Evolutionary conservation across 1,140 invertebrate genomes (phyloP).

Genomic region (Procambarus clarkii): DNA sequence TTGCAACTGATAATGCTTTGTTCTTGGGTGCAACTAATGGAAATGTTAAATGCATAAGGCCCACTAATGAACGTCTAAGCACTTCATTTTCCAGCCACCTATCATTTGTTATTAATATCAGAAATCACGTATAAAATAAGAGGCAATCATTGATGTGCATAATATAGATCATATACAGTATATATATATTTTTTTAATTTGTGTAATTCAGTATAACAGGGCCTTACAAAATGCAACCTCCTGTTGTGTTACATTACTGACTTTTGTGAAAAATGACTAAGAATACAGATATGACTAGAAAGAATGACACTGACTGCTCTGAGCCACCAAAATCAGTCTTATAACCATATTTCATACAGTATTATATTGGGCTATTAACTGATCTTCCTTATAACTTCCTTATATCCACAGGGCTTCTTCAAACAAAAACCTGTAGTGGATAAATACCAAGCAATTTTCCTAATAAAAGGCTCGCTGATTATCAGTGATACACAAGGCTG

Average conservation of each 20-base stretch:
- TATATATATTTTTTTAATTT: neutral
- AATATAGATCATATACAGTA: neutral
- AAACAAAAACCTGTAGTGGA: neutral
- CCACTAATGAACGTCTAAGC: neutral
- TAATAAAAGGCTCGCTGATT: neutral
- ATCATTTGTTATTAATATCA: neutral
- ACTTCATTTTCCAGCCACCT: neutral
- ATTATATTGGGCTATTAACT: neutral
- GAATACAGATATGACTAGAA: conserved; percentile 64
- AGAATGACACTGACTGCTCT: conserved; percentile 56
- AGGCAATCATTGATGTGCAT: neutral
- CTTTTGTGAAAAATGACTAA: conserved; percentile 65
- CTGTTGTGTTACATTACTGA: conserved; percentile 34
- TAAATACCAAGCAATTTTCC: neutral
- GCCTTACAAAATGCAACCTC: neutral
- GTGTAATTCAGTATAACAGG: neutral
- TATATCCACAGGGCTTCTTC: neutral
- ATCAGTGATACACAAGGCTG: neutral
- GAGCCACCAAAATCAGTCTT: conserved; percentile 20
- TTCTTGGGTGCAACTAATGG: neutral
- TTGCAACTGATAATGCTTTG: neutral
- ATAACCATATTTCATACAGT: conserved; percentile 4
- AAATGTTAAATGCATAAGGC: neutral
- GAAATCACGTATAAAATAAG: neutral
- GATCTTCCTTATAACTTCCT: neutral